These are phyloP conservation scores for Protodeltote pygarga DNA, from an alignment of 2,888 invertebrate species.

Conservation along the genomic window DNA sequence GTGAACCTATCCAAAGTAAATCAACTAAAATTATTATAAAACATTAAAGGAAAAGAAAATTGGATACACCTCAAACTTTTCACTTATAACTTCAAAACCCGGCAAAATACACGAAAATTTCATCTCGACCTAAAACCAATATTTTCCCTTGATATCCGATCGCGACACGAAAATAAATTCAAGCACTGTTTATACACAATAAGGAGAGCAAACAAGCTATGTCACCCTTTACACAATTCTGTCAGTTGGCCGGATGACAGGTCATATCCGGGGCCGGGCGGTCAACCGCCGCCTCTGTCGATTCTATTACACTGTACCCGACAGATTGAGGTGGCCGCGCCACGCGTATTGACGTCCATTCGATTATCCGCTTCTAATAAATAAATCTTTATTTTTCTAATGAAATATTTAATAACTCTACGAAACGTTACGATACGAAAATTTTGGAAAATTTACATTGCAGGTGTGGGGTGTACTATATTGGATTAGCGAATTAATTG, in stretches of 20 bases:
- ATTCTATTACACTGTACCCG: slow-evolving; percentile 78
- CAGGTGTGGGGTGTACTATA: too few species aligned
- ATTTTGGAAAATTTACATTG: too few species aligned
- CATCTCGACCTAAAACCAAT: slow-evolving; percentile 37
- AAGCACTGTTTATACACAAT: slow-evolving; percentile 71
- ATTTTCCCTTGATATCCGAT: slow-evolving; percentile 50
- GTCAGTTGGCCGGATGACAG: slow-evolving; percentile 77
- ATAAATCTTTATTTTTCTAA: slow-evolving; percentile 27
- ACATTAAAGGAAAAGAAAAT: slow-evolving; percentile 17
- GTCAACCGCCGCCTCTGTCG: slow-evolving; percentile 73
- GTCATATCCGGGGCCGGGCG: slow-evolving; percentile 76
- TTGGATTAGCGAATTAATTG: too few species aligned
- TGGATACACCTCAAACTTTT: slow-evolving; percentile 9
- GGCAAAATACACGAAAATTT: slow-evolving; percentile 27
- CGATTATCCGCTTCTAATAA: slow-evolving; percentile 46
- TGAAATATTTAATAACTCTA: slow-evolving; percentile 1
- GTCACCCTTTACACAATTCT: slow-evolving; percentile 68
- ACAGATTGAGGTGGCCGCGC: slow-evolving; percentile 73
- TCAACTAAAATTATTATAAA: slow-evolving; percentile 3
- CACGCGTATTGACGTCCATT: slow-evolving; percentile 54
- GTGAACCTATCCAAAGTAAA: background rate
- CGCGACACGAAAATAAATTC: slow-evolving; percentile 52
- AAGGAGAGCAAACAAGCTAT: slow-evolving; percentile 68
- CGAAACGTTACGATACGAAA: too few species aligned
- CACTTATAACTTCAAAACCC: slow-evolving; percentile 26